Base-by-base conservation (phyloP, 2,113 vertebrate genomes). In the Ciconia boyciana region DNA sequence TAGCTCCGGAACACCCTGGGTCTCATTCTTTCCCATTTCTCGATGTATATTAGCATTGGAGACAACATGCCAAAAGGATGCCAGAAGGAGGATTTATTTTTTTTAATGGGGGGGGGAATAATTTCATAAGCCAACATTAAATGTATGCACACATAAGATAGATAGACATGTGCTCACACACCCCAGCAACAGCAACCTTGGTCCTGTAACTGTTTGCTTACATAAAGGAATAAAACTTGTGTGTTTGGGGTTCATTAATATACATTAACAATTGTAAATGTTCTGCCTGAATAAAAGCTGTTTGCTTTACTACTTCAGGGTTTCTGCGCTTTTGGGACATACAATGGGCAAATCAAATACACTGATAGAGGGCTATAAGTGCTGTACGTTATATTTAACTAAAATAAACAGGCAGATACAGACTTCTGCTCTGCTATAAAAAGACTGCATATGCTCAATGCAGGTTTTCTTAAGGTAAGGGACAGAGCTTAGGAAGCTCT, bases 381-480 rank as follows among this genome's bases (percentile, higher is more conserved):
- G 83, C 89, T 95, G 87, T 88, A 96, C 94, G 98, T 96, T 97
- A 97, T 94, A 97, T 90, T 98, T 98, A 98, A 98, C 97, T 97
- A 98, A 98, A 98, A 98, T 98, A 98, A 98, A 98, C 98, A 97
- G 96, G 96, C 97, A 96, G 97, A 97, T 96, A 90, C 95, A 96
- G 57, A 91, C 94, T 98, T 97, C 97, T 96, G 97, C 94, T 95
- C 60, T 90, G 94, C 98, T 98, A 98, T 98, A 98, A 98, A 98
- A 98, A 98, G 98, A 75, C 39, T 97, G 97, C 98, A 98, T 99
- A 98, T 99, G 98, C 96, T 98, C 97, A 55, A 71, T 94, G 97
- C 98, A 98, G 98, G 98, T 98, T 98, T 98, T 98, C 98, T 98
- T 97, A 98, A 98, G 98, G 98, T 98, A 98, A 98, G 98, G 98